These are phyloP conservation scores for Scalopus aquaticus DNA, from an alignment of 2,113 vertebrate species.

Conservation along the genomic window DNA sequence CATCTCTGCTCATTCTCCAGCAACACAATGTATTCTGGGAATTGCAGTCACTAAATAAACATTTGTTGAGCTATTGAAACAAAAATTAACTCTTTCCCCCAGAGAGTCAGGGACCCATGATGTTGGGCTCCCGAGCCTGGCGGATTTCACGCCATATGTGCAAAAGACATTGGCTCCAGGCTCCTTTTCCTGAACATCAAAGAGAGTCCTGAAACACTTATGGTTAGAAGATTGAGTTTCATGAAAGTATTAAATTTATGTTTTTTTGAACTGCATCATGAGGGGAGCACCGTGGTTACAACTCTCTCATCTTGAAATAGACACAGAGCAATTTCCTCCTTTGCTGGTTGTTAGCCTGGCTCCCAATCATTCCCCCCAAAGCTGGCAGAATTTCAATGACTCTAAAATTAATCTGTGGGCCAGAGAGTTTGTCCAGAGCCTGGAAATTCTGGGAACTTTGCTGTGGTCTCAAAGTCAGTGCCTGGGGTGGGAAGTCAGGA, in stretches of 20 bases:
- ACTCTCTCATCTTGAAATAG: conserved; percentile 79
- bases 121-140: neutral
- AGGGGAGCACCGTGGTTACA: conserved; percentile 72
- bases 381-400: conserved; percentile 82
- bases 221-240: conserved; percentile 78
- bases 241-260: conserved; percentile 81
- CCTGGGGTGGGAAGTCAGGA: conserved; percentile 18
- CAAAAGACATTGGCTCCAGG: conserved; percentile 31
- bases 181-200: conserved; percentile 69
- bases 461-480: conserved; percentile 64
- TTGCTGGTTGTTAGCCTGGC: conserved; percentile 77
- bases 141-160: conserved; percentile 27
- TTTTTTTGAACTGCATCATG: conserved; percentile 66
- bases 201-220: conserved; percentile 72
- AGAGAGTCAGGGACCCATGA: neutral
- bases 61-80: neutral
- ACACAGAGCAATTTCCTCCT: conserved; percentile 79
- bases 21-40: neutral
- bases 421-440: conserved; percentile 63
- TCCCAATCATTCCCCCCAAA: conserved; percentile 70
- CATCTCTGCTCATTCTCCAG: neutral
- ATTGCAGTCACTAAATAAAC: neutral
- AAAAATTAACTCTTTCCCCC: neutral
- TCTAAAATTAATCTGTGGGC: conserved; percentile 81
- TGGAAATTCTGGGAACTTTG: conserved; percentile 65